These are phyloP conservation scores for Temnothorax curvispinosus DNA, from an alignment of 1,140 invertebrate genomes.

Conservation along the genomic window DNA sequence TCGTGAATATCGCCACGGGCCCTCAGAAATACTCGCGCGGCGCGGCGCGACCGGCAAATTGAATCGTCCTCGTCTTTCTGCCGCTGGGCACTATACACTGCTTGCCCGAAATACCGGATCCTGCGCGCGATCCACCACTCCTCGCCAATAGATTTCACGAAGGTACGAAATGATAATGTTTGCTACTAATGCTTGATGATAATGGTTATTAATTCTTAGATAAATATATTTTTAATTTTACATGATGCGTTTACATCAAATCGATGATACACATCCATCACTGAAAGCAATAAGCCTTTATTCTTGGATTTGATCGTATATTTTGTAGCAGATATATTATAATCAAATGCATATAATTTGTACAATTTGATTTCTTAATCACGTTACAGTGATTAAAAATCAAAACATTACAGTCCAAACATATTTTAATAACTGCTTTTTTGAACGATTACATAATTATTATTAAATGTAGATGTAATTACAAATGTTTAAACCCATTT, in stretches of 20 bases:
- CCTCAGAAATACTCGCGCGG: constrained; percentile 60
- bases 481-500: neutral
- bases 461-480: neutral
- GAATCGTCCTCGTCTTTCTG: constrained; percentile 81
- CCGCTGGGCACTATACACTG: neutral
- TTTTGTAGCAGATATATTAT: neutral
- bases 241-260: neutral
- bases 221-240: neutral
- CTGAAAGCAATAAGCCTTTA: neutral
- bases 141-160: constrained; percentile 15
- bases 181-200: neutral
- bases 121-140: neutral
- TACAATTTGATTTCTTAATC: neutral
- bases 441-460: too few species aligned
- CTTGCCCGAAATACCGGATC: constrained; percentile 26
- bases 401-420: neutral
- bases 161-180: neutral
- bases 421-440: neutral
- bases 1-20: constrained; percentile 80
- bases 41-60: constrained; percentile 80
- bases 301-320: neutral
- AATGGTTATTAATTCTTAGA: too few species aligned
- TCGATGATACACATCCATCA: neutral
- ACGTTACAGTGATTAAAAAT: too few species aligned
- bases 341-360: neutral